A percentile compares a stretch with the other conserved stretches of the same genome.
phyloP scores from a whole-genome alignment of 2,113 vertebrate genomes.

The Narcine bancroftii region DNA sequence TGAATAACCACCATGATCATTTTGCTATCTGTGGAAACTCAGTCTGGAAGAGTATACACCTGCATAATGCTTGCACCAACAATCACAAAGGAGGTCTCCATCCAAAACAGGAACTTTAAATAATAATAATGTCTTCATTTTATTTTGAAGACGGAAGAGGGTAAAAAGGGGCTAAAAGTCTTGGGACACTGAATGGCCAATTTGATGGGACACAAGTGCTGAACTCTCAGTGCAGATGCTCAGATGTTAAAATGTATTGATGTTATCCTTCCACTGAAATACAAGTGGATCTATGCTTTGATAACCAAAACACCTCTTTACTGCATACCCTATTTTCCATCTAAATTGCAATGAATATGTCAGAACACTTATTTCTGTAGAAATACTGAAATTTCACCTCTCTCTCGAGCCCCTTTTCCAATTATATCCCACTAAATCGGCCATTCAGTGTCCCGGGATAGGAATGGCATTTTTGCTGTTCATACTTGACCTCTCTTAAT shows the following conservation, averaged over 20 bases:
- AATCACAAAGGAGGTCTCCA: neutral
- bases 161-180: too few relatives aligned
- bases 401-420: too few relatives aligned
- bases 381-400: neutral
- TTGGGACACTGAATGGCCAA: too few relatives aligned
- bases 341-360: neutral
- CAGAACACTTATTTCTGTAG: neutral
- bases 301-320: neutral
- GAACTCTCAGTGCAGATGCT: neutral
- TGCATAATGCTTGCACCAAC: neutral
- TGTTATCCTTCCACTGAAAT: neutral
- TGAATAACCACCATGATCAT: neutral
- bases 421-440: too few relatives aligned
- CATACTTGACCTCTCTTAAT: too few relatives aligned
- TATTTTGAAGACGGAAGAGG: too few relatives aligned
- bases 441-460: too few relatives aligned
- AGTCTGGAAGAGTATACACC: neutral
- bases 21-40: neutral
- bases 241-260: neutral
- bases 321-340: neutral
- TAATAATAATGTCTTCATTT: too few relatives aligned
- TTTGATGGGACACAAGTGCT: too few relatives aligned
- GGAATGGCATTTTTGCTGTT: too few relatives aligned
- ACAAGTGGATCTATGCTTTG: neutral
- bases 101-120: neutral